These are phyloP conservation scores for Euzophera pinguis DNA, from an alignment of 2,888 invertebrate genomes.

Conservation along the genomic window DNA sequence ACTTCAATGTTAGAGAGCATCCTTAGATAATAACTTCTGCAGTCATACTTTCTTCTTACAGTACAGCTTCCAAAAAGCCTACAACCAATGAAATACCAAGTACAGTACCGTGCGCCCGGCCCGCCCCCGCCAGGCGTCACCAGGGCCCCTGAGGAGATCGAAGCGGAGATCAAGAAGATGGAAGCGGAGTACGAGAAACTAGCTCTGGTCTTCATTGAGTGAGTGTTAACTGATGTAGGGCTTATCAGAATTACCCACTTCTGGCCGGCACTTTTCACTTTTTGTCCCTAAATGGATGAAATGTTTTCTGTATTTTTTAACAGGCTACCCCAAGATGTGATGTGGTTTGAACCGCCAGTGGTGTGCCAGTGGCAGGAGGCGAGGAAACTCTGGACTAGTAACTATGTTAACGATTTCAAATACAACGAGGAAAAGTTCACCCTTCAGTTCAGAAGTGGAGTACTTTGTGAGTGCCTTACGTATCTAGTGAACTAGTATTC, in stretches of 20 bases:
- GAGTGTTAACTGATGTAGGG: conserved; percentile 35
- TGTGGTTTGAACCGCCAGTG: conserved; percentile 90
- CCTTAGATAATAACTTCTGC: no score
- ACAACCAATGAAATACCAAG: conserved; percentile 82
- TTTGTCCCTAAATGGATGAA: no score
- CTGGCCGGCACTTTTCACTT: no score
- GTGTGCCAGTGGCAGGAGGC: conserved; percentile 85
- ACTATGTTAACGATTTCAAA: conserved; percentile 87
- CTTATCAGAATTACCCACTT: no score
- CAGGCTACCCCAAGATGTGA: conserved; percentile 83
- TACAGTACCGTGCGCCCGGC: conserved; percentile 84
- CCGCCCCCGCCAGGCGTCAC: conserved; percentile 83
- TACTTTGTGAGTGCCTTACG: conserved; percentile 59
- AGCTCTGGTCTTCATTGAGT: conserved; percentile 85
- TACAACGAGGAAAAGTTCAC: conserved; percentile 92
- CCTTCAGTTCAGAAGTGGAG: conserved; percentile 87
- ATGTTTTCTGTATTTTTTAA: not conserved
- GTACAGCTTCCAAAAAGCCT: conserved; percentile 77
- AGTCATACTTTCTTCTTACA: conserved; percentile 32
- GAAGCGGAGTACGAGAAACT: conserved; percentile 87
- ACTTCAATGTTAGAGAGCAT: no score
- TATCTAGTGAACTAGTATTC: no score
- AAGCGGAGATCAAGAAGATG: conserved; percentile 86
- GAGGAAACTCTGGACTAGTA: conserved; percentile 82
- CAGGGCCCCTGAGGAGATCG: conserved; percentile 88